Conservation (phyloP, 2,888 invertebrate species). For the Yponomeuta sedellus region DNA sequence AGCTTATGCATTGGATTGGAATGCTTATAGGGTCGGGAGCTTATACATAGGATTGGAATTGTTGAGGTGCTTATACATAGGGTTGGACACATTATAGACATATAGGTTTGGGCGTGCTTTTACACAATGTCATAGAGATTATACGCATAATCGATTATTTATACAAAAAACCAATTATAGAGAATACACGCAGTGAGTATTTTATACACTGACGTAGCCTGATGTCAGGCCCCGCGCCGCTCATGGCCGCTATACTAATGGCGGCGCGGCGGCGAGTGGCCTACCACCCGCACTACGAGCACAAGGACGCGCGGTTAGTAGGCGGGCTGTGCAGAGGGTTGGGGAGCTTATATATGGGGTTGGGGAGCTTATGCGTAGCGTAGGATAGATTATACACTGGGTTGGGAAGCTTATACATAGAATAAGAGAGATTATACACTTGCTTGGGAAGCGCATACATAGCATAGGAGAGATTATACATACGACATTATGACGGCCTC, state of each 20-base stretch:
- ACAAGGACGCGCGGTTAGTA: not conserved
- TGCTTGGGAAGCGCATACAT: not conserved
- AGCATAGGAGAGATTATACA: constrained; percentile 12
- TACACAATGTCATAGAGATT: too few species aligned
- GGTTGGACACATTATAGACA: not conserved
- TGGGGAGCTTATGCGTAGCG: too few species aligned
- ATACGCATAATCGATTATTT: too few species aligned
- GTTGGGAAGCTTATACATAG: not conserved
- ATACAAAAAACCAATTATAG: too few species aligned
- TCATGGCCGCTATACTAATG: not conserved
- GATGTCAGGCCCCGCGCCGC: not conserved
- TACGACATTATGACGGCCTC: too few species aligned
- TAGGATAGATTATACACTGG: not conserved
- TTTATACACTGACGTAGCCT: too few species aligned
- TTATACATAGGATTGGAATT: too few species aligned
- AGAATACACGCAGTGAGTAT: too few species aligned
- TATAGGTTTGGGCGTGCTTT: not conserved
- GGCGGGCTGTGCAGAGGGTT: not conserved
- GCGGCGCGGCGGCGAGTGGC: not conserved
- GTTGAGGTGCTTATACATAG: too few species aligned
- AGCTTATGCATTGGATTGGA: too few species aligned
- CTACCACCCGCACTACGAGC: not conserved
- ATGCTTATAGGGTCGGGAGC: too few species aligned
- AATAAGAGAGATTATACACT: not conserved
- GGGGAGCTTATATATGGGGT: not conserved